Evolutionary conservation across 2,113 vertebrate species (phyloP).

Genomic region (Empidonax traillii): DNA sequence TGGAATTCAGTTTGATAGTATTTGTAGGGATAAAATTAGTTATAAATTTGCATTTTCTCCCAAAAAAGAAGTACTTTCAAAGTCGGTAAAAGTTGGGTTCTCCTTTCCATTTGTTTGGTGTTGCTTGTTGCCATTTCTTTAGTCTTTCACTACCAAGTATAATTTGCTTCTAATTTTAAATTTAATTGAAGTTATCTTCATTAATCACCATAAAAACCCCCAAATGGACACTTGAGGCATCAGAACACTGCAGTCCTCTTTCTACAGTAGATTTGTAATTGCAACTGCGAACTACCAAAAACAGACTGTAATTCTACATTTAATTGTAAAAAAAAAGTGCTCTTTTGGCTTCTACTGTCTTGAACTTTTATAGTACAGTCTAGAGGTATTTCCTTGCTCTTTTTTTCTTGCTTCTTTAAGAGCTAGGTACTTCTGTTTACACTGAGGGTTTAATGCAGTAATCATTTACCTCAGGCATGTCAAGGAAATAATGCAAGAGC

Average conservation of each 20-base stretch:
- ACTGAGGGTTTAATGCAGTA: background rate
- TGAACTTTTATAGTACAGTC: background rate
- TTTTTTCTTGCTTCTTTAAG: background rate
- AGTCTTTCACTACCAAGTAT: background rate
- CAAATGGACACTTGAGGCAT: background rate
- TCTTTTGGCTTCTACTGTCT: background rate
- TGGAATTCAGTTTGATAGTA: background rate
- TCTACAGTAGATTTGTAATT: fast-evolving
- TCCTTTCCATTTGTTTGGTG: background rate
- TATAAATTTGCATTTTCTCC: background rate
- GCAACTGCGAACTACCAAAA: background rate
- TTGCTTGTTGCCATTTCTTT: background rate
- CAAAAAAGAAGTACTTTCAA: background rate
- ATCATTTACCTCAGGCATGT: background rate
- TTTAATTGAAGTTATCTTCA: background rate
- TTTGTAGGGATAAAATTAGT: background rate
- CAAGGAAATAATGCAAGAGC: background rate
- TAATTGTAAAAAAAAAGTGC: background rate
- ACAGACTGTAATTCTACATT: background rate
- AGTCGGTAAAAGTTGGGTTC: background rate
- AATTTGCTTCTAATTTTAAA: background rate
- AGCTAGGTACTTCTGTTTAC: background rate
- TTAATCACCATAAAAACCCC: background rate
- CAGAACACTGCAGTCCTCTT: background rate
- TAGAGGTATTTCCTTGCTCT: background rate